phyloP scores from a whole-genome alignment of 2,797 vertebrate genomes.

The Furcifer pardalis region DNA sequence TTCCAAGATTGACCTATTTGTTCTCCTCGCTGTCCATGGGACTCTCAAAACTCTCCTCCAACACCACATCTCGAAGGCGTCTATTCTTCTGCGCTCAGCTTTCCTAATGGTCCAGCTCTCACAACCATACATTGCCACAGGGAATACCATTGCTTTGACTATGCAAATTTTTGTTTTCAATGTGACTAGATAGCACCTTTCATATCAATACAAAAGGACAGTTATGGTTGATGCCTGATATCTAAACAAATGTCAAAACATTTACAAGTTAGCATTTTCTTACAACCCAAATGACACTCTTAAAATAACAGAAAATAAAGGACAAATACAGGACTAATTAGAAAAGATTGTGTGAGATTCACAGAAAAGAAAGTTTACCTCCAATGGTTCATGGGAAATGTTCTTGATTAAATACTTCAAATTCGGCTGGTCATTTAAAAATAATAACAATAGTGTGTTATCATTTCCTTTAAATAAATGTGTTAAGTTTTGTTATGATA shows the following conservation, averaged over 20 bases:
- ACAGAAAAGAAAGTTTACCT: conserved; percentile 14
- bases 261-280: conserved; percentile 12
- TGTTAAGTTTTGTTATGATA: neutral
- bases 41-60: too few species aligned
- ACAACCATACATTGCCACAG: too few species aligned
- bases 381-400: neutral
- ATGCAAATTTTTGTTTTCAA: too few species aligned
- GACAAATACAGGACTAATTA: conserved; percentile 12
- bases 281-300: neutral
- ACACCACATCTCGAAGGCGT: too few species aligned
- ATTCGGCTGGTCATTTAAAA: neutral
- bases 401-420: conserved; percentile 6
- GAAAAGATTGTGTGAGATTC: conserved; percentile 25
- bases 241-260: conserved; percentile 10
- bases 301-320: conserved; percentile 19
- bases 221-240: neutral
- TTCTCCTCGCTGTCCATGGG: too few species aligned
- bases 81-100: too few species aligned
- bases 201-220: neutral
- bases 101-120: too few species aligned
- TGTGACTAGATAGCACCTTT: neutral
- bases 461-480: neutral
- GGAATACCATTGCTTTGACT: too few species aligned
- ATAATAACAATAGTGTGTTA: neutral
- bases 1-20: too few species aligned